Percentiles rank a stretch among this genome's conserved stretches.
These are phyloP conservation scores for Axea sp. DNA, from an alignment of 2,888 invertebrate species.

Conservation along the genomic window DNA sequence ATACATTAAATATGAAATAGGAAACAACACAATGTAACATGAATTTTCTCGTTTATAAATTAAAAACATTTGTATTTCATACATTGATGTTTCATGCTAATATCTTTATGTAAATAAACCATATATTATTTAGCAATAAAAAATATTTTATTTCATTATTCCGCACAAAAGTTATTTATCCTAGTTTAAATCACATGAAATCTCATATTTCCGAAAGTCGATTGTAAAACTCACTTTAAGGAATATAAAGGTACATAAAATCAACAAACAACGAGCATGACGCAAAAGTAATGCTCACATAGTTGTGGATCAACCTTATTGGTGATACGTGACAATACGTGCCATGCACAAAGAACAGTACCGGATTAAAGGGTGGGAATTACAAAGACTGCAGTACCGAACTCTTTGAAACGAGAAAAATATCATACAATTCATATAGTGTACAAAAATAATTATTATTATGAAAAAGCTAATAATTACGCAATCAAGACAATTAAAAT, in stretches of 20 bases:
- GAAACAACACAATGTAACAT: no score
- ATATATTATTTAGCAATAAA: no score
- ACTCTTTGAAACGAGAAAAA: constrained; percentile 33
- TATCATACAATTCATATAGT: constrained; percentile 10
- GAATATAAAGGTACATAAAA: constrained; percentile 22
- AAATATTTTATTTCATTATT: no score
- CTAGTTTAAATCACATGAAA: no score
- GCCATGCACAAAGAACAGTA: constrained; percentile 65
- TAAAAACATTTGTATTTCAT: no score
- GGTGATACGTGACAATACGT: constrained; percentile 70
- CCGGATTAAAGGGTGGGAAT: constrained; percentile 64
- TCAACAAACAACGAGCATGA: constrained; percentile 19
- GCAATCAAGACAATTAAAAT: constrained; percentile 23
- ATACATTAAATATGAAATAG: no score
- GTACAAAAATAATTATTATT: constrained; percentile 31
- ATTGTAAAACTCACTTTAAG: no score
- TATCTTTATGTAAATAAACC: no score
- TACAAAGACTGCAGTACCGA: constrained; percentile 47
- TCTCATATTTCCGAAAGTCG: no score
- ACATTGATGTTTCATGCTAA: no score
- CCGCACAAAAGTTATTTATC: no score
- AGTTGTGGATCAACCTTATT: constrained; percentile 69
- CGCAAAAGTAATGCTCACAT: constrained; percentile 48
- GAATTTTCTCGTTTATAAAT: no score
- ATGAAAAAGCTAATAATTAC: constrained; percentile 12